Conservation (phyloP, 2,113 vertebrate genomes). For the Oenanthe oenanthe region DNA sequence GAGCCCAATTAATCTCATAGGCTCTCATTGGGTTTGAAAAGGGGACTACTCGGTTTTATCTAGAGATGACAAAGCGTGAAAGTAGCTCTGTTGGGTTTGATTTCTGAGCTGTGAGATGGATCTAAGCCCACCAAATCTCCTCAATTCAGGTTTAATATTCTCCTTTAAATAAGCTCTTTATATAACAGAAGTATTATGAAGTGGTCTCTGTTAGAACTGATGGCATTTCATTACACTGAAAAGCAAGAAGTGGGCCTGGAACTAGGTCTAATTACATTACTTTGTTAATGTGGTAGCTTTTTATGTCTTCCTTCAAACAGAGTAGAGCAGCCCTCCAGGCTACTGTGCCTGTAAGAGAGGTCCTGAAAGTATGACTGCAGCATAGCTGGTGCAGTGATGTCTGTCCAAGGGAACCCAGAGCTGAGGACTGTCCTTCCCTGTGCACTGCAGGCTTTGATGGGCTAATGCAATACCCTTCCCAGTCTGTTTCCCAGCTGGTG, state of each 20-base stretch:
- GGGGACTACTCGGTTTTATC: background rate
- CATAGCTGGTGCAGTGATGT: background rate
- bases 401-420: background rate
- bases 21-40: background rate
- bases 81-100: background rate
- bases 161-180: background rate
- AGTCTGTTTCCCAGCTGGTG: background rate
- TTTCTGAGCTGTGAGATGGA: background rate
- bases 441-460: background rate
- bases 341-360: background rate
- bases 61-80: background rate
- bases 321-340: background rate
- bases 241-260: constrained; percentile 4
- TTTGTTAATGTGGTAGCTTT: constrained; percentile 4
- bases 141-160: background rate
- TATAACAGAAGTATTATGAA: background rate
- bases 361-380: background rate
- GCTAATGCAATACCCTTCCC: background rate
- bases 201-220: constrained; percentile 11
- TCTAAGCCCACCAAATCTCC: background rate
- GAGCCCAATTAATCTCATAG: background rate
- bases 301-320: background rate
- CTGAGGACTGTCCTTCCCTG: background rate
- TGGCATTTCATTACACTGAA: constrained; percentile 17
- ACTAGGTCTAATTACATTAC: background rate